A percentile compares a stretch with the other conserved stretches of the same genome.
These are phyloP conservation scores for Rhimphoctona megacephalus DNA, from an alignment of 2,888 invertebrate genomes.

Conservation along the genomic window DNA sequence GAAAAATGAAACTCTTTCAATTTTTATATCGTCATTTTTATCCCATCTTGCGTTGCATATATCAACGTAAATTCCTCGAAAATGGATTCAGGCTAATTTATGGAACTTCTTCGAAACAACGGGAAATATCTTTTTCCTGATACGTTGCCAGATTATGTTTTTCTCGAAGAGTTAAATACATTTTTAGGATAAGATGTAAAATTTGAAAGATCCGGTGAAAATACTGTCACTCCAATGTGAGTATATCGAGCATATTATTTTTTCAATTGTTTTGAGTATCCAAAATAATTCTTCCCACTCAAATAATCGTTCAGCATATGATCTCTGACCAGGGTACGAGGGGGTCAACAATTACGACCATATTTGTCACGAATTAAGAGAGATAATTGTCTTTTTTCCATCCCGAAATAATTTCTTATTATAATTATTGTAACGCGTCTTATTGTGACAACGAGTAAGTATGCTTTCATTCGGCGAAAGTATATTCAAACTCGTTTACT, in stretches of 20 bases:
- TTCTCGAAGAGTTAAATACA: background rate
- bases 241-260: background rate
- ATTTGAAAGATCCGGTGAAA: slow-evolving; percentile 3
- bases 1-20: background rate
- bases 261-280: slow-evolving; percentile 30
- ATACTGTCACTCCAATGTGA: background rate
- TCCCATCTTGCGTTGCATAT: background rate
- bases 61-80: background rate
- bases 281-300: slow-evolving; percentile 48
- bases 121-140: background rate
- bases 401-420: background rate
- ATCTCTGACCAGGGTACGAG: slow-evolving; percentile 67
- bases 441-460: slow-evolving; percentile 30
- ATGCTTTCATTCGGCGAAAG: slow-evolving; percentile 15
- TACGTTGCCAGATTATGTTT: background rate
- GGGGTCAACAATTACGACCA: slow-evolving; percentile 49
- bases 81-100: background rate
- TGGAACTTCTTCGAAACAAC: background rate
- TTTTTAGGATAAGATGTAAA: background rate
- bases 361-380: slow-evolving; percentile 42
- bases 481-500: background rate
- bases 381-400: slow-evolving; percentile 25
- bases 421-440: slow-evolving; percentile 22
- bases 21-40: background rate
- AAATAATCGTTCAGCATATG: slow-evolving; percentile 65